Conservation (phyloP, 2,888 invertebrate species). For the Cephus nigrinus region DNA sequence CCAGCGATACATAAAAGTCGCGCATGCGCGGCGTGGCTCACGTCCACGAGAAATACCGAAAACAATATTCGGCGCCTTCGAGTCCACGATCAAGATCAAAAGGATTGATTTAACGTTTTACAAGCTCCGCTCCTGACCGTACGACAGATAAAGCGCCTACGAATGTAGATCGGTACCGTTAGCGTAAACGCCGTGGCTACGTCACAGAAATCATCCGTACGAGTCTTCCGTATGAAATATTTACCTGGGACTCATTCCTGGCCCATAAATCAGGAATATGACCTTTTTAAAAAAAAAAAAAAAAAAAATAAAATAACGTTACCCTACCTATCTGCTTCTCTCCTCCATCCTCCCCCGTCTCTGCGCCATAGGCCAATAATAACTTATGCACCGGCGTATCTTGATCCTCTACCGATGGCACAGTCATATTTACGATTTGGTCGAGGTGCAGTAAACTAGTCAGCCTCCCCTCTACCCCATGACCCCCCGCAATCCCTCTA, state of each 20-base stretch:
- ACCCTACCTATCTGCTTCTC: constrained; percentile 18
- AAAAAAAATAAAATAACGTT: constrained; percentile 25
- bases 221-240: constrained; percentile 26
- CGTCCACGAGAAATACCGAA: not conserved
- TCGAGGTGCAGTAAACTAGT: constrained; percentile 44
- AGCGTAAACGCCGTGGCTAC: constrained; percentile 39
- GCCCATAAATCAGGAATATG: constrained; percentile 55
- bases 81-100: constrained; percentile 35
- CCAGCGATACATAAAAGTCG: not conserved
- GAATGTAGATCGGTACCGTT: constrained; percentile 33
- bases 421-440: constrained; percentile 54
- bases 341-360: constrained; percentile 36
- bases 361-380: constrained; percentile 39
- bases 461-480: constrained; percentile 22
- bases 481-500: not conserved
- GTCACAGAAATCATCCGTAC: constrained; percentile 29
- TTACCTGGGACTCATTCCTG: constrained; percentile 35
- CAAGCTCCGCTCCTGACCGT: constrained; percentile 22
- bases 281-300: constrained; percentile 26
- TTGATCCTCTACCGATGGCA: constrained; percentile 43
- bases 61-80: constrained; percentile 9
- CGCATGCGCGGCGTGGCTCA: not conserved
- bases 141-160: constrained; percentile 24
- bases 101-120: constrained; percentile 50
- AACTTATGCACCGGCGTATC: constrained; percentile 51